Percentiles rank a stretch among this genome's conserved stretches.
These are phyloP conservation scores for Maniola jurtina DNA, from an alignment of 1,140 invertebrate genomes.

Conservation along the genomic window DNA sequence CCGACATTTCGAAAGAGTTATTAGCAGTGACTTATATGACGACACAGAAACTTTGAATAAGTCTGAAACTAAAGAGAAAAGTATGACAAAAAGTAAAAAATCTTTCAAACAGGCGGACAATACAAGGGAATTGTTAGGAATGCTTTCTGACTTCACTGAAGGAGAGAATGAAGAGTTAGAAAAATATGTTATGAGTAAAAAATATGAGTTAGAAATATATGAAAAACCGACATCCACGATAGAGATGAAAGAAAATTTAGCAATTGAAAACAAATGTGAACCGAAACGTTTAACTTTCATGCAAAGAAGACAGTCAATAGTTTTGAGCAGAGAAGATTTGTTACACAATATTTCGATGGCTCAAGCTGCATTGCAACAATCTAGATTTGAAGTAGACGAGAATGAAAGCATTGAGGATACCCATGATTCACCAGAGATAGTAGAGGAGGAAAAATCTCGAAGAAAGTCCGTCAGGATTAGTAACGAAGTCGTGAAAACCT, in stretches of 20 bases:
- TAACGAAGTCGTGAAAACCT: slow-evolving; percentile 57
- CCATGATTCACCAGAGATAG: slow-evolving; percentile 31
- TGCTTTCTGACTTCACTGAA: slow-evolving; percentile 59
- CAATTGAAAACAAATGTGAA: slow-evolving; percentile 23
- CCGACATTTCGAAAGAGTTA: slow-evolving; percentile 39
- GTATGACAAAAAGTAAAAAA: slow-evolving; percentile 24
- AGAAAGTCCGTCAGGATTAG: slow-evolving; percentile 45
- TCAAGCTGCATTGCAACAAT: slow-evolving; percentile 46
- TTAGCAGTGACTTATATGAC: slow-evolving; percentile 33
- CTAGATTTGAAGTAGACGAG: slow-evolving; percentile 40
- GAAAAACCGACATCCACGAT: background rate
- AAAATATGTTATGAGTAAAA: no score
- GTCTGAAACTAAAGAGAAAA: slow-evolving; percentile 14
- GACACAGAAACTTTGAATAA: slow-evolving; percentile 23
- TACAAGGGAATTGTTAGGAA: slow-evolving; percentile 57
- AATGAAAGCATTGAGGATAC: slow-evolving; percentile 40
- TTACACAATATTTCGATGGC: slow-evolving; percentile 59
- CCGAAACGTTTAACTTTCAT: slow-evolving; percentile 40
- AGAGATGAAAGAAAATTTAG: background rate
- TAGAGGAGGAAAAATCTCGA: slow-evolving; percentile 18
- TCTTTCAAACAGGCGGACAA: slow-evolving; percentile 50
- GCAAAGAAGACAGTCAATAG: slow-evolving; percentile 46
- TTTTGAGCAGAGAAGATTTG: slow-evolving; percentile 54
- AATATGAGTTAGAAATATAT: no score
- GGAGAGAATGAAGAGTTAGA: slow-evolving; percentile 21